Base-by-base conservation (phyloP, 2,888 invertebrate species). In the Schrankia costaestrigalis region DNA sequence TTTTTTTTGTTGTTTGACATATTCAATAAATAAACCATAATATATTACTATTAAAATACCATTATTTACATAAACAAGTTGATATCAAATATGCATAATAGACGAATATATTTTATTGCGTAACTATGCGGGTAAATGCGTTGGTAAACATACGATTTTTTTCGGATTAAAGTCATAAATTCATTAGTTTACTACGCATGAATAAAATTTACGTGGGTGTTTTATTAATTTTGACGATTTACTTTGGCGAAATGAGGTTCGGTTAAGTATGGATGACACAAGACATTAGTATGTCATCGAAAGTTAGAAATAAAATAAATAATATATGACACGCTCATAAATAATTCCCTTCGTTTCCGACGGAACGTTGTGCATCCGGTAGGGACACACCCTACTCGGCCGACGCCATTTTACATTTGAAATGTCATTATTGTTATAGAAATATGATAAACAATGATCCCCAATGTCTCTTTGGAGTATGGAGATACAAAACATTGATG, bases 381-480 rank as follows among this genome's bases (percentile, higher is more conserved):
- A 63, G 78, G 84, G 82, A 67, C 75, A 45, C 74, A 76, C 83
- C 82, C 84, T 71, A 72, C 60, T 50, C 44, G 54, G 41, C 9
- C 55, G 68, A 56, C 74, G 82, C 83, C 82, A 83, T 83, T 69
- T 81, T 83, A 69, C 71, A 72, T 76, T 73, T 55, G 57, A 71
- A 74, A 77, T 78, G 71, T 62, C 54, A 63, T 63, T 64, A 70
- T 70, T 71, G 64, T 57, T 59, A 68, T 67, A 62, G 56, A 58
- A 62, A 63, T 66, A 53, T 50, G 46, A 58, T 58, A 46, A 57
- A 54, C 47, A 51, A 46, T 54, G 44, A 50, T 43, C 40, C 36
- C 36, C 47, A 41, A 63, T 49, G 44, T 42, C 43, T 46, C 34
- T 49, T 46, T 54, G 46, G 34, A 54, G 40, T 45, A 40, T n/a